Conservation (phyloP, 2,888 invertebrate genomes). For the Fabriciana adippe region DNA sequence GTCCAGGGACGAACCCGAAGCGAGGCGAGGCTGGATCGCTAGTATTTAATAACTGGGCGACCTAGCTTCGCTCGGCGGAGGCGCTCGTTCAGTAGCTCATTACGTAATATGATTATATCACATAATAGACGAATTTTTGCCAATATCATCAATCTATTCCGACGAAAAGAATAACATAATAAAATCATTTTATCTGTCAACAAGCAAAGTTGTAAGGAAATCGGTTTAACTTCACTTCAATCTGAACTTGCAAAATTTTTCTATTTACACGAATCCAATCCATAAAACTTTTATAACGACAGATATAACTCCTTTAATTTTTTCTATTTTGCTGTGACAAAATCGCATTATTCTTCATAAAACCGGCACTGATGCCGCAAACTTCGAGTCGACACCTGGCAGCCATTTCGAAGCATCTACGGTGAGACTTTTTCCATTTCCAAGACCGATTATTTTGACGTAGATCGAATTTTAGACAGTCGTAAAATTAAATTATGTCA, state of each 20-base stretch:
- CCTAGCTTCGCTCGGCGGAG: too few relatives aligned
- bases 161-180: not conserved
- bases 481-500: not conserved
- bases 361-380: constrained; percentile 55
- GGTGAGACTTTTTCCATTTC: constrained; percentile 23
- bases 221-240: not conserved
- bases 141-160: too few relatives aligned
- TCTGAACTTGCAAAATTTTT: constrained; percentile 24
- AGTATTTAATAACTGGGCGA: too few relatives aligned
- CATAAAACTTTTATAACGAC: constrained; percentile 35
- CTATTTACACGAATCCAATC: constrained; percentile 36
- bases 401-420: constrained; percentile 55
- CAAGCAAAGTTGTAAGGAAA: constrained; percentile 8
- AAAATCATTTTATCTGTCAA: constrained; percentile 1
- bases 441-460: constrained; percentile 1
- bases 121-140: too few relatives aligned
- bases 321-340: constrained; percentile 44
- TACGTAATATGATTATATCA: too few relatives aligned
- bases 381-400: constrained; percentile 61
- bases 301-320: constrained; percentile 42
- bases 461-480: not conserved
- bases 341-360: constrained; percentile 52
- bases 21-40: too few relatives aligned
- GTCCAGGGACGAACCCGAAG: too few relatives aligned
- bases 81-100: too few relatives aligned